Evolutionary conservation across 1,140 invertebrate species (phyloP).

Genomic region (Schmidtea mediterranea): DNA sequence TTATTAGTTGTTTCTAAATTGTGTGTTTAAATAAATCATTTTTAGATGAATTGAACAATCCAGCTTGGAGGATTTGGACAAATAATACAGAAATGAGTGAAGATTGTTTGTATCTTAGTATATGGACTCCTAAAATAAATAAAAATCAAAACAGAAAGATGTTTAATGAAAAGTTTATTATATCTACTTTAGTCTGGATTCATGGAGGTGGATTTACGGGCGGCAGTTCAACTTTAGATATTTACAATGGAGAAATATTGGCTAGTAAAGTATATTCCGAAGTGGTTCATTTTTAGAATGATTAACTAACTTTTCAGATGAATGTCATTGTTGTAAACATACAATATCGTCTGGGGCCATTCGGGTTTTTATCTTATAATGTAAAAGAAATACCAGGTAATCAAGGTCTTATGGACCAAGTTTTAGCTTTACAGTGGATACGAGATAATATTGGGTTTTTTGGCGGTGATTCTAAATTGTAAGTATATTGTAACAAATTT

Average conservation of each 20-base stretch:
- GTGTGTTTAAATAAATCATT: too few species aligned
- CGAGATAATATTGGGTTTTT: slow-evolving; percentile 56
- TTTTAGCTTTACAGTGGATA: slow-evolving; percentile 64
- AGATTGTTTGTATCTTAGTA: slow-evolving; percentile 16
- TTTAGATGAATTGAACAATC: too few species aligned
- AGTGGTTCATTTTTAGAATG: too few species aligned
- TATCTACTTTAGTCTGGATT: slow-evolving; percentile 44
- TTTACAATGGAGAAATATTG: slow-evolving; percentile 57
- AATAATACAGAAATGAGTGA: slow-evolving; percentile 10
- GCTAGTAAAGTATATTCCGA: slow-evolving; percentile 25
- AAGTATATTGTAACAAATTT: too few species aligned
- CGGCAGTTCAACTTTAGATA: slow-evolving; percentile 51
- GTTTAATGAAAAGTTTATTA: not conserved
- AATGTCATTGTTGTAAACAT: slow-evolving; percentile 76
- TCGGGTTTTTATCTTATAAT: slow-evolving; percentile 71
- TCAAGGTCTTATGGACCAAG: slow-evolving; percentile 74
- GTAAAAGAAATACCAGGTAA: slow-evolving; percentile 77
- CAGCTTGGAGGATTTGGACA: not conserved
- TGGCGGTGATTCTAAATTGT: slow-evolving; percentile 47
- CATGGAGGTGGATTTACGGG: slow-evolving; percentile 68
- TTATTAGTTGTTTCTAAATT: too few species aligned
- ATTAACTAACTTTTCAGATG: slow-evolving; percentile 29
- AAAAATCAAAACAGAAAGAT: too few species aligned
- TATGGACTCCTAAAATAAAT: slow-evolving; percentile 11
- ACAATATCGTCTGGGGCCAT: slow-evolving; percentile 75